A percentile compares a stretch with the other conserved stretches of the same genome.
phyloP scores from a whole-genome alignment of 2,888 invertebrate species.

The Ligdia adustata region DNA sequence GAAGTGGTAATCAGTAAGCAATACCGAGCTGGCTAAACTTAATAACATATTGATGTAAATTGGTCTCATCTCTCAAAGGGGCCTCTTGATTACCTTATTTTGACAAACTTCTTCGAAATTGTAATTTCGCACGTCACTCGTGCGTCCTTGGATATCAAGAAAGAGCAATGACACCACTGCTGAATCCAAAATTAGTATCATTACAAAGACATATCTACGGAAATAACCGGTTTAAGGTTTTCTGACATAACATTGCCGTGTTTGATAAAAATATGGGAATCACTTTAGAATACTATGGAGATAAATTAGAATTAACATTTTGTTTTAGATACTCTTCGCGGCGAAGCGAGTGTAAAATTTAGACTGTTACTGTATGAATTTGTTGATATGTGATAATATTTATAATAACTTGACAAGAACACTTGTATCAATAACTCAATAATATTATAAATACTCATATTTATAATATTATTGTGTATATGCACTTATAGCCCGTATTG shows the following conservation, averaged over 20 bases:
- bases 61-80: slow-evolving; percentile 20
- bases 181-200: slow-evolving; percentile 45
- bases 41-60: slow-evolving; percentile 4
- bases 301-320: too few relatives aligned
- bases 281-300: too few relatives aligned
- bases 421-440: too few relatives aligned
- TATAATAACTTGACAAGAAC: too few relatives aligned
- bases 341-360: too few relatives aligned
- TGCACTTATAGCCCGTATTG: too few relatives aligned
- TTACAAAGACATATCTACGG: slow-evolving; percentile 18
- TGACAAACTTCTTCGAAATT: slow-evolving; percentile 28
- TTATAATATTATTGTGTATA: too few relatives aligned
- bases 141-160: slow-evolving; percentile 45
- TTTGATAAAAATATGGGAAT: slow-evolving; percentile 6
- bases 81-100: slow-evolving; percentile 29
- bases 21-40: not conserved
- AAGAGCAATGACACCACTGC: slow-evolving; percentile 48
- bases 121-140: slow-evolving; percentile 25
- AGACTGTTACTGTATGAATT: too few relatives aligned
- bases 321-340: too few relatives aligned
- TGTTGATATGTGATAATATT: too few relatives aligned
- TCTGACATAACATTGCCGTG: slow-evolving; percentile 22
- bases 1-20: slow-evolving; percentile 2
- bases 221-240: slow-evolving; percentile 24
- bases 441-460: too few relatives aligned